phyloP scores from a whole-genome alignment of 2,113 vertebrate species.

The Mixornis gularis region DNA sequence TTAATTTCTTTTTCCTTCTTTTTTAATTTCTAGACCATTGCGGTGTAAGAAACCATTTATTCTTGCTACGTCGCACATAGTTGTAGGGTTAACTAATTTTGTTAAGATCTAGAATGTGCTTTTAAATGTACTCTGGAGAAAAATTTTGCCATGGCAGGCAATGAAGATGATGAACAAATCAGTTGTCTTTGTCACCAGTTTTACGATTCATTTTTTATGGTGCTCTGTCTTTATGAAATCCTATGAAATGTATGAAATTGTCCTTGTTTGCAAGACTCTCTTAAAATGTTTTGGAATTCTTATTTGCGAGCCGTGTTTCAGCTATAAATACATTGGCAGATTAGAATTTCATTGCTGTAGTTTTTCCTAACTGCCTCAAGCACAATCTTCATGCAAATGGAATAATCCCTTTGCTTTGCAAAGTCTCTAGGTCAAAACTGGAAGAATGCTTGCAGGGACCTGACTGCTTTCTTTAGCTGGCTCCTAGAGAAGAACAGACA shows the following conservation, averaged over 20 bases:
- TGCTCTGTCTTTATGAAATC: conserved; percentile 45
- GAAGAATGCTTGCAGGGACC: background rate
- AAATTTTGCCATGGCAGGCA: background rate
- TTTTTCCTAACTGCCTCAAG: conserved; percentile 6
- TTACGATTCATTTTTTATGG: conserved; percentile 28
- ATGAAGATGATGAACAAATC: conserved; percentile 42
- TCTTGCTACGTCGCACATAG: background rate
- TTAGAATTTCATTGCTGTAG: background rate
- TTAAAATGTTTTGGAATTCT: conserved; percentile 4
- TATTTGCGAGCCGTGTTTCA: background rate
- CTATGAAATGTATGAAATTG: conserved; percentile 29
- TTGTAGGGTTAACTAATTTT: conserved; percentile 46
- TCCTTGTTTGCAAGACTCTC: background rate
- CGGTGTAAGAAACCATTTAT: background rate
- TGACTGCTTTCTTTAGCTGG: background rate
- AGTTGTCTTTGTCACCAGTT: background rate
- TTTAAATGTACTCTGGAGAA: conserved; percentile 35
- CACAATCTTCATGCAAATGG: background rate
- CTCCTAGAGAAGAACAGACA: background rate
- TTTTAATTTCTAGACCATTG: background rate
- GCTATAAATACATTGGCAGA: conserved; percentile 12
- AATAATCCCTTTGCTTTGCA: background rate
- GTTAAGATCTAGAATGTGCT: background rate
- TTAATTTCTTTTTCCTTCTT: background rate
- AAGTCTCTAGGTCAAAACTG: background rate